phyloP scores from a whole-genome alignment of 1,140 invertebrate species.

The Eufriesea mexicana region DNA sequence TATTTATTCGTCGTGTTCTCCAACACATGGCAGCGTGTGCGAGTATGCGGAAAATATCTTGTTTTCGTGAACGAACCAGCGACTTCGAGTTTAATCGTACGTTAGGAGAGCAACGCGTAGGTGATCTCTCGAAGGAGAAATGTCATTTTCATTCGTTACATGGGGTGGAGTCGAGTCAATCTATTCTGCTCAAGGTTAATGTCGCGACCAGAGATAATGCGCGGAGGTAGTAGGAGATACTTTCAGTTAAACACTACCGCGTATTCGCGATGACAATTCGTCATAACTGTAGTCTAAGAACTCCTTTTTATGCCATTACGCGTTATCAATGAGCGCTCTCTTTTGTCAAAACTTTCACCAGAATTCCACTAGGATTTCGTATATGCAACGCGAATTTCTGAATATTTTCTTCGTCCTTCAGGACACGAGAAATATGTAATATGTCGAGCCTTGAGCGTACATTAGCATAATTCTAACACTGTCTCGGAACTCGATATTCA shows the following conservation, averaged over 20 bases:
- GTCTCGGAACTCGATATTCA: too few species aligned
- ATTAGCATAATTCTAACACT: too few species aligned
- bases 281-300: too few species aligned
- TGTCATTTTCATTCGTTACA: conserved; percentile 38
- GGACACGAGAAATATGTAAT: too few species aligned
- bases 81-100: background rate
- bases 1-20: background rate
- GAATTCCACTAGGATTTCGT: too few species aligned
- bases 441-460: too few species aligned
- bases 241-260: conserved; percentile 45
- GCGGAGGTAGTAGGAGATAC: conserved; percentile 19
- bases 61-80: background rate
- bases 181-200: conserved; percentile 56
- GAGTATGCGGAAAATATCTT: conserved; percentile 5
- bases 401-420: too few species aligned
- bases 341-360: too few species aligned
- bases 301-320: too few species aligned
- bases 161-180: conserved; percentile 29
- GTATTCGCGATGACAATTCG: conserved; percentile 29
- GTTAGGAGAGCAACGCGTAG: background rate
- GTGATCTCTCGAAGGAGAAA: background rate
- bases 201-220: conserved; percentile 43
- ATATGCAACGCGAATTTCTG: too few species aligned
- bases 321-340: too few species aligned
- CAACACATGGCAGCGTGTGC: too few species aligned